These are phyloP conservation scores for Hippocampus zosterae DNA, from an alignment of 2,113 vertebrate genomes.

Conservation along the genomic window DNA sequence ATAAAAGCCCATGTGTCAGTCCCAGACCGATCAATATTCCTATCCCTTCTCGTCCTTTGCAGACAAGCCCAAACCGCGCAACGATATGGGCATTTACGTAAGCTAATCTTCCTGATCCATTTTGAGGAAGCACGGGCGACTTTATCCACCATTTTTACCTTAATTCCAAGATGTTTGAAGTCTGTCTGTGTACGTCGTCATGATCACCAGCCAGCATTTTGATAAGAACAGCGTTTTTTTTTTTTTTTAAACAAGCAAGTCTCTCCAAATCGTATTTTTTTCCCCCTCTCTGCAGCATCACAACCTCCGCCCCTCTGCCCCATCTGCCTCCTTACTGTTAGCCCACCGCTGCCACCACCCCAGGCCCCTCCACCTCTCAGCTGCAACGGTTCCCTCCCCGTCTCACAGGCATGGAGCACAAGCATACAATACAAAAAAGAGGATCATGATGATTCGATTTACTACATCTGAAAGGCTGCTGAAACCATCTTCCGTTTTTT, in stretches of 20 bases:
- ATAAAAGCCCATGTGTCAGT: constrained; percentile 1
- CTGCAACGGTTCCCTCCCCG: constrained; percentile 41
- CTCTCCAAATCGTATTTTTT: constrained; percentile 49
- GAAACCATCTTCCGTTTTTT: background rate
- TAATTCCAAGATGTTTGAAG: constrained; percentile 45
- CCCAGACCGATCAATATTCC: constrained; percentile 15
- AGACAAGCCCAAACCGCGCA: background rate
- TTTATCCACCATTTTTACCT: constrained; percentile 48
- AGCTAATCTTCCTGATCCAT: constrained; percentile 22
- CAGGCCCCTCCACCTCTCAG: constrained; percentile 60
- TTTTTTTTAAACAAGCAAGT: constrained; percentile 31
- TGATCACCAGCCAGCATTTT: constrained; percentile 39
- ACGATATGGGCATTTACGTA: constrained; percentile 6
- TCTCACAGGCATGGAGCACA: constrained; percentile 44
- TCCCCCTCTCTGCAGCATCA: constrained; percentile 61
- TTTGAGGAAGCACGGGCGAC: constrained; percentile 18
- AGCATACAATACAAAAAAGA: constrained; percentile 37
- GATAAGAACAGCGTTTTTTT: constrained; percentile 30
- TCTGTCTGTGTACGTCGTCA: constrained; percentile 24
- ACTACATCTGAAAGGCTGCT: constrained; percentile 2
- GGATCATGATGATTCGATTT: constrained; percentile 20
- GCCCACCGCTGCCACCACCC: constrained; percentile 29
- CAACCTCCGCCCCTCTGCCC: constrained; percentile 73
- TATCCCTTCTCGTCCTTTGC: constrained; percentile 2
- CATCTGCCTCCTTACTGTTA: constrained; percentile 70